These are phyloP conservation scores for Acheta domesticus DNA, from an alignment of 2,888 invertebrate species.

Conservation along the genomic window DNA sequence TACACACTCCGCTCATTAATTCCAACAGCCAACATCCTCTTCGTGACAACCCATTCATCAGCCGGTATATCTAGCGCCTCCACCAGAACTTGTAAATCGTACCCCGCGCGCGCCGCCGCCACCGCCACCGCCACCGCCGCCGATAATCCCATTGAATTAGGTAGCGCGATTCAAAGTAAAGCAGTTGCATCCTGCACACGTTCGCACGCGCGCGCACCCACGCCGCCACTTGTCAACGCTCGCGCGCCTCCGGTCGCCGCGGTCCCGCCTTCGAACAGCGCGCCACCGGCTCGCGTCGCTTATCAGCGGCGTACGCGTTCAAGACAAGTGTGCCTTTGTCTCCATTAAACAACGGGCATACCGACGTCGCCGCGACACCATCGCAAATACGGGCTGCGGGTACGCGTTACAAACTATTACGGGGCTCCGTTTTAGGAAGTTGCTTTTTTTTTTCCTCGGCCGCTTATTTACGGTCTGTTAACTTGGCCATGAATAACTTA, in stretches of 20 bases:
- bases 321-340: conserved; percentile 18
- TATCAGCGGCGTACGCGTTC: not conserved
- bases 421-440: not conserved
- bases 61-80: not conserved
- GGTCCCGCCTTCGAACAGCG: not conserved
- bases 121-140: not conserved
- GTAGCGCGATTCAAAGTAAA: conserved; percentile 10
- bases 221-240: not conserved
- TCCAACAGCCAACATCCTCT: not conserved
- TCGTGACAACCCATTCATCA: not conserved
- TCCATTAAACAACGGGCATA: not conserved
- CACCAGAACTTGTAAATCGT: not conserved
- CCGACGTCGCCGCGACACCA: not conserved
- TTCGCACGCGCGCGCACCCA: not conserved
- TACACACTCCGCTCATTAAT: not conserved
- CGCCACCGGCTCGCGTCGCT: not conserved
- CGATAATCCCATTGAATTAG: conserved; percentile 1
- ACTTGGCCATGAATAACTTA: not conserved
- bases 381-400: not conserved
- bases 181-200: not conserved
- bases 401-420: conserved; percentile 9
- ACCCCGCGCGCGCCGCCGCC: not conserved
- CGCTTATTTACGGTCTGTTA: not conserved
- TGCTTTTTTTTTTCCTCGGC: not conserved
- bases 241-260: too few relatives aligned